A percentile compares a stretch with the other conserved stretches of the same genome.
These are phyloP conservation scores for Dasyprocta punctata DNA, from an alignment of 2,113 vertebrate genomes.

Conservation along the genomic window DNA sequence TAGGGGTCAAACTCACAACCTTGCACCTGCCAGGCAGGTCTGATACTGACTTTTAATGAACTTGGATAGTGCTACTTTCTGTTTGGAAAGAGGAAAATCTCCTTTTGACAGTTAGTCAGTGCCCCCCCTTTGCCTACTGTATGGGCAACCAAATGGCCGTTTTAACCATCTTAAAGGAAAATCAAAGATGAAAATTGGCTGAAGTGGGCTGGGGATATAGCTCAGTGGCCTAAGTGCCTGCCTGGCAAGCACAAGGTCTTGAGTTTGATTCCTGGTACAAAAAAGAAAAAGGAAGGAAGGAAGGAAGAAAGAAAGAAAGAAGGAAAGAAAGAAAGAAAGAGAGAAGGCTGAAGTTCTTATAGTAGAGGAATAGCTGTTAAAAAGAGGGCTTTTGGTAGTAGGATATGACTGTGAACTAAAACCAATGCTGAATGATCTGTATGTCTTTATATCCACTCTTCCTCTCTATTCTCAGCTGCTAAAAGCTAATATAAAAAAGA, in stretches of 20 bases:
- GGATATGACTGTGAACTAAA: not conserved
- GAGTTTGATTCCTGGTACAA: too few species aligned
- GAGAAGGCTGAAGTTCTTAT: constrained; percentile 44
- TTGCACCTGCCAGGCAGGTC: too few species aligned
- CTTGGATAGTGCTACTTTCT: constrained; percentile 57
- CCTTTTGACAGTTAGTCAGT: constrained; percentile 43
- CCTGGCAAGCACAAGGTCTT: too few species aligned
- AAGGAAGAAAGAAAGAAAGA: not conserved
- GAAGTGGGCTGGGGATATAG: not conserved
- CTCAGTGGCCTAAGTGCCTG: too few species aligned
- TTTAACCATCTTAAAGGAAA: constrained; percentile 47
- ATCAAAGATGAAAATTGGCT: constrained; percentile 37
- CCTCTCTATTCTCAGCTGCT: not conserved
- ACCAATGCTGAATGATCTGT: not conserved
- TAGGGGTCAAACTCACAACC: too few species aligned
- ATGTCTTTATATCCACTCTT: not conserved
- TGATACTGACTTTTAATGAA: constrained; percentile 63
- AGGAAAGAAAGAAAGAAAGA: too few species aligned
- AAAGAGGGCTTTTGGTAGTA: not conserved
- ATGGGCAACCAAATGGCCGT: constrained; percentile 51
- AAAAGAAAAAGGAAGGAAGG: too few species aligned
- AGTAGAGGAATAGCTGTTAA: not conserved
- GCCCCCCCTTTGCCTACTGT: not conserved
- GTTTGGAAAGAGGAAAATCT: constrained; percentile 61
- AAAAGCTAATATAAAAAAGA: not conserved